Evolutionary conservation across 2,113 vertebrate genomes (phyloP), one percentile per base, ranked within the genome.

Genomic region (Polypterus senegalus): DNA sequence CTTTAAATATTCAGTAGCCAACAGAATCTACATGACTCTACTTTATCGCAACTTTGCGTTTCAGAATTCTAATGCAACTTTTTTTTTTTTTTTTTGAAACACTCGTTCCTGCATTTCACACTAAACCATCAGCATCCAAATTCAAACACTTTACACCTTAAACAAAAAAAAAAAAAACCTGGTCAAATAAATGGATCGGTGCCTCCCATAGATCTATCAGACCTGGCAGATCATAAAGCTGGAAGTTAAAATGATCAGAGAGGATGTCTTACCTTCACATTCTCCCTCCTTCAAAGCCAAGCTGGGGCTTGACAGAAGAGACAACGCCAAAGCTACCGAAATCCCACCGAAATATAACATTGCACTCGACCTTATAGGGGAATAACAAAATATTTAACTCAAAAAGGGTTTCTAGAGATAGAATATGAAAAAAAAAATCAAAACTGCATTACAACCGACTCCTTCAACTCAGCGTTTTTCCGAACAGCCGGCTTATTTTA

Each of bases 201-300:
- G 11, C 48, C 45, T 47, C 45, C 49, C 45, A 52, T 60, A 62
- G 51, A n/a, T 9, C 46, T 11, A 54, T 9, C 9, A 54, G 6
- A 5, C 2, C 7, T 51, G 44, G 49, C 5, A 3, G 55, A 4
- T 6, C 11, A 49, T 5, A 45, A 5, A 64, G 6, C 47, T 7
- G 58, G 49, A 46, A 6, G 6, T 27, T 51, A 10, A 63, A 61
- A 9, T 10, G 55, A 61, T 7, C 48, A 66, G 74, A 51, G 3
- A 9, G 9, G 9, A 51, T 51, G 9, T 51, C 87, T 76, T 79
- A 94, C 93, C 93, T 88, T 94, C 93, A 75, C 93, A 94, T 3
- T 94, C 91, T 61, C 91, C 91, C 3, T 89, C 85, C 9, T 82
- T 86, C 66, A 94, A 74, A 49, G 86, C 79, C 63, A 76, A 79